Percentiles rank a stretch among this genome's conserved stretches.
Conservation (phyloP, 2,888 invertebrate genomes). For the Chrysomela aeneicollis region DNA sequence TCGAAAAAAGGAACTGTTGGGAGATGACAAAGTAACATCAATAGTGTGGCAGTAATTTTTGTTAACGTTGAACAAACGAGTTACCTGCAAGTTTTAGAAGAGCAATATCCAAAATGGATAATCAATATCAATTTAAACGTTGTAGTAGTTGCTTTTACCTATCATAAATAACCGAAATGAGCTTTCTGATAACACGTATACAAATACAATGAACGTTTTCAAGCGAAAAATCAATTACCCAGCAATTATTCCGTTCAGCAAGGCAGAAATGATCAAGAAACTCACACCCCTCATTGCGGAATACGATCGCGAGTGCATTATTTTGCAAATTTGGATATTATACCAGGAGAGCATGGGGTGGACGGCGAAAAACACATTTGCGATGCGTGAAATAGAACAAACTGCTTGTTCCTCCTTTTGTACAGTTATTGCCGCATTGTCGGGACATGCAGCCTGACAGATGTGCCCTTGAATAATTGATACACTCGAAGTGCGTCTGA, state of each 20-base stretch:
- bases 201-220: not conserved
- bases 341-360: slow-evolving; percentile 45
- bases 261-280: slow-evolving; percentile 22
- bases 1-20: no score
- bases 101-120: no score
- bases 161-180: no score
- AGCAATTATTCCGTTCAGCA: slow-evolving; percentile 18
- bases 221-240: not conserved
- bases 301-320: slow-evolving; percentile 37
- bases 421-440: slow-evolving; percentile 46
- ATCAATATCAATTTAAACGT: no score
- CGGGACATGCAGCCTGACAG: slow-evolving; percentile 56
- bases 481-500: slow-evolving; percentile 57
- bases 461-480: slow-evolving; percentile 60
- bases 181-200: not conserved
- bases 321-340: slow-evolving; percentile 55
- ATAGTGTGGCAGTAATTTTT: no score
- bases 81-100: no score
- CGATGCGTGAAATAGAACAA: slow-evolving; percentile 43
- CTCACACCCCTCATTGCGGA: slow-evolving; percentile 26
- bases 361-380: slow-evolving; percentile 42
- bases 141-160: no score
- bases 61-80: no score
- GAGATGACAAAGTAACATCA: no score
- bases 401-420: slow-evolving; percentile 50